Conservation (phyloP, 2,888 invertebrate species). For the Hemicrepidius hirtus region DNA sequence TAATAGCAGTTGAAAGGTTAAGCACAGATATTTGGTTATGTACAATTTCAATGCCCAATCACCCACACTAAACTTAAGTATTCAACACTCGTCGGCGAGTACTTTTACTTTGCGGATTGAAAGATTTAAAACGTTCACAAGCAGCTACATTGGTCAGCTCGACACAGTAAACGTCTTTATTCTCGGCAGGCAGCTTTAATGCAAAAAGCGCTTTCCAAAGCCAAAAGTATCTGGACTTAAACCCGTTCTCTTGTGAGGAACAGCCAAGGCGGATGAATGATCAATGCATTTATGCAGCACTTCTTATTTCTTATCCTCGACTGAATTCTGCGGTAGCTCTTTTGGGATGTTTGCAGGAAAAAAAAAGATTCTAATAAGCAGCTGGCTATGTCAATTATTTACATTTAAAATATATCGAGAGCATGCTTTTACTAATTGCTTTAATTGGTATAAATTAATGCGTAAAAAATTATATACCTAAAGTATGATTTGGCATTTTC, state of each 20-base stretch:
- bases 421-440: neutral
- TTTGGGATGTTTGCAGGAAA: conserved; percentile 36
- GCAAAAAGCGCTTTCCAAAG: conserved; percentile 67
- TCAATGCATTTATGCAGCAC: conserved; percentile 71
- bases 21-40: conserved; percentile 3
- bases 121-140: conserved; percentile 68
- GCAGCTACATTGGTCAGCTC: conserved; percentile 66
- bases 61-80: conserved; percentile 54
- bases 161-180: conserved; percentile 70
- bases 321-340: conserved; percentile 67
- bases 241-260: conserved; percentile 67
- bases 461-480: too few relatives aligned
- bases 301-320: conserved; percentile 68
- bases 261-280: conserved; percentile 63
- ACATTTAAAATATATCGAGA: neutral
- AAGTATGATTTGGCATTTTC: too few relatives aligned
- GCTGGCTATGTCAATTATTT: neutral
- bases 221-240: conserved; percentile 67
- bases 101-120: conserved; percentile 64
- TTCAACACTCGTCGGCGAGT: conserved; percentile 56
- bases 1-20: neutral
- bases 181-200: conserved; percentile 67
- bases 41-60: conserved; percentile 37
- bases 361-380: neutral
- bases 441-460: too few relatives aligned